Evolutionary conservation across 2,113 vertebrate species (phyloP).

Genomic region (Leucoraja erinaceus): DNA sequence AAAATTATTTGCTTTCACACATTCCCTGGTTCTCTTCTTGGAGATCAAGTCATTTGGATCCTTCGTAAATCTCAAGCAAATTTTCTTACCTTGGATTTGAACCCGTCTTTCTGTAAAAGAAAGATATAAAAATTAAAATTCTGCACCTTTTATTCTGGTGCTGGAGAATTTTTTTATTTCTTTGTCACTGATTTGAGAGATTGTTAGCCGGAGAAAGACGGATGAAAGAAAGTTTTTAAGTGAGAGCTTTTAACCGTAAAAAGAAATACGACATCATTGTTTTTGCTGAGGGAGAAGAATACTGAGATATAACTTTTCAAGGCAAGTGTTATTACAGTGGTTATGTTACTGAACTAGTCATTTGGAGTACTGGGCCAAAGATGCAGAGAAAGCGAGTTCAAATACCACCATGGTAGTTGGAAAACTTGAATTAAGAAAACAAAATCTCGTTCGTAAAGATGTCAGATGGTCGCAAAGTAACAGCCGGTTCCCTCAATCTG

Average conservation of each 20-base stretch:
- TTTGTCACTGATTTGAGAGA: neutral
- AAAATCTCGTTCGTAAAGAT: neutral
- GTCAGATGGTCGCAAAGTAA: neutral
- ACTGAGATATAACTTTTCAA: neutral
- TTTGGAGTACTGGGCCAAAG: neutral
- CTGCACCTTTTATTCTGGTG: constrained; percentile 8
- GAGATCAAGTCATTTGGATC: neutral
- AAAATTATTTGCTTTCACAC: constrained; percentile 22
- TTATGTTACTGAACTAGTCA: neutral
- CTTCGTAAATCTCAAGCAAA: neutral
- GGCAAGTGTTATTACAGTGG: neutral
- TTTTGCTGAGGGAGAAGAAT: neutral
- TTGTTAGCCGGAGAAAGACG: neutral
- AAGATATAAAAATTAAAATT: neutral
- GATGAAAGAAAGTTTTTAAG: neutral
- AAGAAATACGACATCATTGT: neutral
- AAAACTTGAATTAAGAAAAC: neutral
- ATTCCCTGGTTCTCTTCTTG: constrained; percentile 4
- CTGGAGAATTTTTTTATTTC: neutral
- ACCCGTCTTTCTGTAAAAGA: neutral
- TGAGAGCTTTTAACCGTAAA: neutral
- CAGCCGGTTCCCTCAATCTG: neutral
- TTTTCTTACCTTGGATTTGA: constrained; percentile 23
- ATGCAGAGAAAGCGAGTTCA: neutral
- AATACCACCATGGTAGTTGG: neutral